These are phyloP conservation scores for Cyanoderma ruficeps DNA, from an alignment of 2,113 vertebrate genomes.

Conservation along the genomic window DNA sequence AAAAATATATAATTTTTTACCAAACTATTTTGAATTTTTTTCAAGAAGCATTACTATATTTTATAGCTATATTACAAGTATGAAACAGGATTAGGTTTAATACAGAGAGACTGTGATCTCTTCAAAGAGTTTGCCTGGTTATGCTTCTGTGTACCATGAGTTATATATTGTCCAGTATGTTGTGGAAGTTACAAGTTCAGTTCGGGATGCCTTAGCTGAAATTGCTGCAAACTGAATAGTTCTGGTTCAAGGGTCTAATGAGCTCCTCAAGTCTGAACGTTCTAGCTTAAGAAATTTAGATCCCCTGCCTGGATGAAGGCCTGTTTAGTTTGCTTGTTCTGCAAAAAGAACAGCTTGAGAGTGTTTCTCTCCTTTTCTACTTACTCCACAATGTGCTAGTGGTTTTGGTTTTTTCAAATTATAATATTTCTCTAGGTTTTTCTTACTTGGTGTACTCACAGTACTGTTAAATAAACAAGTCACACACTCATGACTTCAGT, in stretches of 20 bases:
- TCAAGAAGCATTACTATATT: not conserved
- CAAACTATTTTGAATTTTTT: not conserved
- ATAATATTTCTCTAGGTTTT: not conserved
- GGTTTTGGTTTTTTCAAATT: fast-evolving
- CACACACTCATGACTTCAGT: not conserved
- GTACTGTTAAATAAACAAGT: not conserved
- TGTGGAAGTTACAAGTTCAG: not conserved
- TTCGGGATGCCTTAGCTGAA: conserved; percentile 12
- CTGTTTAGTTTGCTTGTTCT: not conserved
- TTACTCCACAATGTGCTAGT: not conserved
- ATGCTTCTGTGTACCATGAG: not conserved
- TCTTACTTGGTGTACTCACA: not conserved
- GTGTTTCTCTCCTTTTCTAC: not conserved
- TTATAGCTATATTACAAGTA: not conserved
- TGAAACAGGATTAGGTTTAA: not conserved
- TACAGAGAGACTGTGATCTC: not conserved
- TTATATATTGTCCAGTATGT: not conserved
- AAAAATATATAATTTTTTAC: not conserved
- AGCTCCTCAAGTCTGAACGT: not conserved
- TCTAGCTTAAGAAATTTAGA: not conserved
- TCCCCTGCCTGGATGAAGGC: not conserved
- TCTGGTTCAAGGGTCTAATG: conserved; percentile 28
- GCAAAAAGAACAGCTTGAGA: not conserved
- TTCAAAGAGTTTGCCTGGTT: conserved; percentile 6
- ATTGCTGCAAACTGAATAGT: not conserved